Percentiles rank a stretch among this genome's conserved stretches.
Evolutionary conservation across 2,888 invertebrate species (phyloP).

Genomic region (Torymus texanus): DNA sequence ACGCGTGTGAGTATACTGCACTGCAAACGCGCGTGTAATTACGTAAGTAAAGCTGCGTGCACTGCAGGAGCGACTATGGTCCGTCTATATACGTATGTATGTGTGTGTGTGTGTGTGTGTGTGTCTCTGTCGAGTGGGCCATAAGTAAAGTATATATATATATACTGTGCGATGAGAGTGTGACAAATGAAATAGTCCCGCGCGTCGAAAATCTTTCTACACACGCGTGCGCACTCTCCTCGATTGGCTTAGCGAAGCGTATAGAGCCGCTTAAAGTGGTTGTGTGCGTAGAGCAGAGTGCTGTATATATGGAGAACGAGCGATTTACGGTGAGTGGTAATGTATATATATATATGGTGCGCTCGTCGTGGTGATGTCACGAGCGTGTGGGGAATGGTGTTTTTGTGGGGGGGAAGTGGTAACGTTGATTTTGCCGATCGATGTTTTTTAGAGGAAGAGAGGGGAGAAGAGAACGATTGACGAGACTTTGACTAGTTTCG

Average conservation of each 20-base stretch:
- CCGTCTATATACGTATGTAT: too few species aligned
- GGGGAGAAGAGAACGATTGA: too few species aligned
- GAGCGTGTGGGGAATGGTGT: neutral
- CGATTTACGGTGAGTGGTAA: slow-evolving; percentile 10
- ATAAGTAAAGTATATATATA: too few species aligned
- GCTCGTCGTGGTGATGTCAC: neutral
- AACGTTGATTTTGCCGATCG: too few species aligned
- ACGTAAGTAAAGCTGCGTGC: slow-evolving; percentile 36
- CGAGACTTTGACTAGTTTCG: too few species aligned
- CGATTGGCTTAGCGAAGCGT: slow-evolving; percentile 29
- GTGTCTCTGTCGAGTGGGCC: neutral
- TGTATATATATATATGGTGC: too few species aligned
- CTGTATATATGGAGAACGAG: neutral
- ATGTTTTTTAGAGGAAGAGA: too few species aligned
- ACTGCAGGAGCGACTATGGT: neutral
- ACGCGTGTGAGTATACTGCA: too few species aligned
- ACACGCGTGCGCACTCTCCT: slow-evolving; percentile 34
- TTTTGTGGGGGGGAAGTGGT: too few species aligned
- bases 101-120: too few species aligned
- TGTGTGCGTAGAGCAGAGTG: neutral
- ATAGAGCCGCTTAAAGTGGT: slow-evolving; percentile 9
- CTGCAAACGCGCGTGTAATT: slow-evolving; percentile 25
- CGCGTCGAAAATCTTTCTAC: slow-evolving; percentile 38
- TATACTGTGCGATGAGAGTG: neutral
- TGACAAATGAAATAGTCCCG: slow-evolving; percentile 41